Conservation (phyloP, 1,140 invertebrate species). For the Leucophenga varia region DNA sequence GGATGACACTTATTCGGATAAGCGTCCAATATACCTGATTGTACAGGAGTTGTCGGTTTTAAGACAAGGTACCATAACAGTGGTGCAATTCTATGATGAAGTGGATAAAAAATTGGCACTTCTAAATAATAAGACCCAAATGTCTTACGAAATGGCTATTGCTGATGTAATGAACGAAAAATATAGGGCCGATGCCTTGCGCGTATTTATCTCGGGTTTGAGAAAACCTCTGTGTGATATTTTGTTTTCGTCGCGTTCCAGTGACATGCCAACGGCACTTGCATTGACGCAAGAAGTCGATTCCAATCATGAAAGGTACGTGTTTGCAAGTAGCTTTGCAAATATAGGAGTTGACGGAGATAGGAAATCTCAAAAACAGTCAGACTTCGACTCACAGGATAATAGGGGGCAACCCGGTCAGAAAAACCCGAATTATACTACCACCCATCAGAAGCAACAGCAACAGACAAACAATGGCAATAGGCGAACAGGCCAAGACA, state of each 20-base stretch:
- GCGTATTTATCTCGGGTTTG: too few relatives aligned
- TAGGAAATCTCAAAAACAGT: too few relatives aligned
- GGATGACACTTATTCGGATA: constrained; percentile 22
- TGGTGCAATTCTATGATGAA: constrained; percentile 13
- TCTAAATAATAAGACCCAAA: constrained; percentile 17
- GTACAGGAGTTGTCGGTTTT: constrained; percentile 19
- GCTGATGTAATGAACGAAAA: constrained; percentile 15
- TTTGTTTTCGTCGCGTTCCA: constrained; percentile 14
- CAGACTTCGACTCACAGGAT: constrained; percentile 13
- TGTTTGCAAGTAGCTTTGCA: constrained; percentile 20
- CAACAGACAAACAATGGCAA: background rate
- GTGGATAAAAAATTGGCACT: constrained; percentile 15
- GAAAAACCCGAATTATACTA: background rate
- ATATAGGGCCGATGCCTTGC: constrained; percentile 11
- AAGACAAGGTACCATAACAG: constrained; percentile 8
- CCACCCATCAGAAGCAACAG: background rate
- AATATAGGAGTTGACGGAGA: too few relatives aligned
- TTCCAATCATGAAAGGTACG: constrained; percentile 17
- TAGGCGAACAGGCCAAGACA: background rate
- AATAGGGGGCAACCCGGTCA: constrained; percentile 7
- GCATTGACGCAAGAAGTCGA: constrained; percentile 23
- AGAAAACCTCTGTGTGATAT: too few relatives aligned
- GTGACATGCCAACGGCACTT: constrained; percentile 19
- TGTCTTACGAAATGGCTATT: constrained; percentile 13
- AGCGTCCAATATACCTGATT: constrained; percentile 18